phyloP scores from a whole-genome alignment of 1,140 invertebrate species.

The Heliconius congener region DNA sequence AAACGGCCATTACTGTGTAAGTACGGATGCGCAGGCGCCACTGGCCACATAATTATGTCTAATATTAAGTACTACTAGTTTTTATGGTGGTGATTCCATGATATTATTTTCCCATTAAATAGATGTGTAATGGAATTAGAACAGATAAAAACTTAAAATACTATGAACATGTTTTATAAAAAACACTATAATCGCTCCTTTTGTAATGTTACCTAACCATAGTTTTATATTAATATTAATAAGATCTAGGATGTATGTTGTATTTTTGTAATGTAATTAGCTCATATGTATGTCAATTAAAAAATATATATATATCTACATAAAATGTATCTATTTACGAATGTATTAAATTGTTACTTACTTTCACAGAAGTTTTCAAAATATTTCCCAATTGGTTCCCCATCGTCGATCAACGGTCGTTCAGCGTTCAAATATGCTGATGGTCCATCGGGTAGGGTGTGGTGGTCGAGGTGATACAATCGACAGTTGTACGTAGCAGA shows the following conservation, averaged over 20 bases:
- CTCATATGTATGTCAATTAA: too few relatives aligned
- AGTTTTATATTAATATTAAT: too few relatives aligned
- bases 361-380: constrained; percentile 94
- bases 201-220: not conserved
- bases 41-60: constrained; percentile 11
- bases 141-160: constrained; percentile 1
- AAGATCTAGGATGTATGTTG: too few relatives aligned
- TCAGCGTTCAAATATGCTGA: constrained; percentile 94
- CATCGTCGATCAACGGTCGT: constrained; percentile 93
- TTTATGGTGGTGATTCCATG: not conserved
- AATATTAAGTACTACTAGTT: constrained; percentile 21
- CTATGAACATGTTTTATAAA: not conserved
- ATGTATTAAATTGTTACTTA: constrained; percentile 61
- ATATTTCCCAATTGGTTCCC: constrained; percentile 93
- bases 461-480: constrained; percentile 95
- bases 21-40: constrained; percentile 22
- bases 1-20: not conserved
- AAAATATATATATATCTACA: too few relatives aligned
- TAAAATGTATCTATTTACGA: not conserved
- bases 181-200: not conserved
- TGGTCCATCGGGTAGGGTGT: constrained; percentile 94
- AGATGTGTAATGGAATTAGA: constrained; percentile 7
- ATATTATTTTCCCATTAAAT: constrained; percentile 5
- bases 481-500: constrained; percentile 93
- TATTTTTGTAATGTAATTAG: too few relatives aligned